phyloP scores from a whole-genome alignment of 2,888 invertebrate species.

The Orthosia gothica region DNA sequence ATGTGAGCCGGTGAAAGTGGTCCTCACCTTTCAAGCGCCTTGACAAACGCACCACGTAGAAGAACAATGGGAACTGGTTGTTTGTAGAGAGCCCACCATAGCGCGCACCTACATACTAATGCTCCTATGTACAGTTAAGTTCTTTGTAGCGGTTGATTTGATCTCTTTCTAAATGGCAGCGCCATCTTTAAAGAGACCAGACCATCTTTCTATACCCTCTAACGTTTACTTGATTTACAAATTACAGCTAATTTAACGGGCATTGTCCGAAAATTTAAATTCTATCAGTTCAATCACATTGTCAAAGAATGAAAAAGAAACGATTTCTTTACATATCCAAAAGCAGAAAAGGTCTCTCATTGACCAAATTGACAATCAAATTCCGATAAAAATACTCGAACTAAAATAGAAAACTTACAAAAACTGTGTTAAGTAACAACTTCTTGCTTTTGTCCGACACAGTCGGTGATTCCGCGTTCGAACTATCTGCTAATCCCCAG shows the following conservation, averaged over 20 bases:
- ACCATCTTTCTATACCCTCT: constrained; percentile 9
- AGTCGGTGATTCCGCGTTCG: constrained; percentile 78
- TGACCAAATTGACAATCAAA: constrained; percentile 64
- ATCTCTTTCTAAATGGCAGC: constrained; percentile 55
- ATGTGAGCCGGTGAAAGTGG: constrained; percentile 81
- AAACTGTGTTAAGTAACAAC: constrained; percentile 68
- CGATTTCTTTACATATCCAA: constrained; percentile 58
- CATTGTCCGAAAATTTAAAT: constrained; percentile 52
- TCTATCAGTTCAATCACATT: constrained; percentile 51
- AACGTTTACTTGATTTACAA: constrained; percentile 39
- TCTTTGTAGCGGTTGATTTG: constrained; percentile 58
- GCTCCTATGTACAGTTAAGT: constrained; percentile 65
- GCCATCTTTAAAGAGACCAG: constrained; percentile 2
- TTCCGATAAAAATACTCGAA: constrained; percentile 64
- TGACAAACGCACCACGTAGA: constrained; percentile 71
- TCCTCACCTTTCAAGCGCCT: constrained; percentile 74
- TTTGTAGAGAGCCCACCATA: constrained; percentile 70
- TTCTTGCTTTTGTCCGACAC: constrained; percentile 73
- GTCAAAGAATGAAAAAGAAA: constrained; percentile 52
- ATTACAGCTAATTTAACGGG: constrained; percentile 55
- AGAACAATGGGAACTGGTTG: constrained; percentile 75
- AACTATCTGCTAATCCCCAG: constrained; percentile 83
- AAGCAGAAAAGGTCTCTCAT: constrained; percentile 60
- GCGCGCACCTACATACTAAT: constrained; percentile 68
- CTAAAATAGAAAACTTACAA: constrained; percentile 66